Conservation (phyloP, 2,888 invertebrate genomes). For the Aphodius sticticus region DNA sequence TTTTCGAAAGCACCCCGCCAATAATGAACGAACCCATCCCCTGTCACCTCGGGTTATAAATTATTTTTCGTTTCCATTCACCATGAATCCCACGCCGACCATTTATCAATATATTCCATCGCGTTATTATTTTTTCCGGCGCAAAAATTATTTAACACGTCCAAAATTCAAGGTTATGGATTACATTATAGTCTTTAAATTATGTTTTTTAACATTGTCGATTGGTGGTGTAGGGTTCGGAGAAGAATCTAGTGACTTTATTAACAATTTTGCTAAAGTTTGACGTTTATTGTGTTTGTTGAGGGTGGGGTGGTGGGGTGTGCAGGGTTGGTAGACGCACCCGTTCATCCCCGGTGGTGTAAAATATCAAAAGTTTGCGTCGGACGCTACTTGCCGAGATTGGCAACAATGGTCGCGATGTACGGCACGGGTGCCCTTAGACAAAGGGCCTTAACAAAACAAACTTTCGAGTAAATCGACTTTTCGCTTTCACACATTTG, state of each 20-base stretch:
- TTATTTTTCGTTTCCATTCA: not conserved
- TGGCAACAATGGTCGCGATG: constrained; percentile 4
- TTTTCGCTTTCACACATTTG: constrained; percentile 24
- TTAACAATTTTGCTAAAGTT: not conserved
- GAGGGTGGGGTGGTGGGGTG: too few species aligned
- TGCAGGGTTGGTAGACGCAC: not conserved
- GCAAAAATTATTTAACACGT: not conserved
- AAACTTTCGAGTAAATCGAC: constrained; percentile 22
- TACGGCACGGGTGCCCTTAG: constrained; percentile 4
- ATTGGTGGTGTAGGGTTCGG: too few species aligned
- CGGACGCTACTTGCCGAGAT: not conserved
- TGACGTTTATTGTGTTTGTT: not conserved
- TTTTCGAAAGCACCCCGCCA: not conserved
- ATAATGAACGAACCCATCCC: not conserved
- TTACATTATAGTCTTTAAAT: not conserved
- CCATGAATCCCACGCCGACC: not conserved
- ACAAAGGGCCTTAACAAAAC: constrained; percentile 13
- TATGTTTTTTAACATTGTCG: not conserved
- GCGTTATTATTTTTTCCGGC: not conserved
- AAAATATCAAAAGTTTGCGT: not conserved
- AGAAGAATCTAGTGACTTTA: not conserved
- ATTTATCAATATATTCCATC: constrained; percentile 4
- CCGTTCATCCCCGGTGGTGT: not conserved
- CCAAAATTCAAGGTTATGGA: not conserved
- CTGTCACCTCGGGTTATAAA: not conserved